Conservation (phyloP, 2,888 invertebrate genomes). For the Caenorhabditis zanzibari region DNA sequence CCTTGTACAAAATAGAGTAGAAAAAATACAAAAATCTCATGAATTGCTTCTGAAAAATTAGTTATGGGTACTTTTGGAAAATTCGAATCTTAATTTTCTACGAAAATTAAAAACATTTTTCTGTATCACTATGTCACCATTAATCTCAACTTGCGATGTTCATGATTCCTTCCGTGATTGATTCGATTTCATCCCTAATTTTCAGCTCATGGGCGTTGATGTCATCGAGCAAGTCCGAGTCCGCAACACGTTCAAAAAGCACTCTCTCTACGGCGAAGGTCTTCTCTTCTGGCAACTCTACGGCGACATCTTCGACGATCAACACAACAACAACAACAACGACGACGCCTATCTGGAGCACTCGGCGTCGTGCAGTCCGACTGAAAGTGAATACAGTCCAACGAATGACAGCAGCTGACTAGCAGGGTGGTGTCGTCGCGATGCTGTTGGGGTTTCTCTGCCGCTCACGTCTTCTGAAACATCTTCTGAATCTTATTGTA, state of each 20-base stretch:
- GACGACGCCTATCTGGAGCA: conserved; percentile 64
- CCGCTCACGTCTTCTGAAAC: conserved; percentile 3
- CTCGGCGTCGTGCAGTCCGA: conserved; percentile 73
- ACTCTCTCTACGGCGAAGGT: conserved; percentile 51
- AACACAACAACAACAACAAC: conserved; percentile 47
- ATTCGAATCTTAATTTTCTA: too few species aligned
- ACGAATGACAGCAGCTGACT: conserved; percentile 67
- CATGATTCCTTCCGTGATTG: too few species aligned
- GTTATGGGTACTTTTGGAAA: too few species aligned
- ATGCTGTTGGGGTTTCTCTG: conserved; percentile 4
- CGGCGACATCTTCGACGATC: conserved; percentile 79
- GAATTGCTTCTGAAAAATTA: too few species aligned
- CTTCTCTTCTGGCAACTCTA: conserved; percentile 77
- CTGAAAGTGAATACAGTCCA: conserved; percentile 53
- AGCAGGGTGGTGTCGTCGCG: conserved; percentile 58
- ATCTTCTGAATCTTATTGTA: background rate
- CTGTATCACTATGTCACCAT: too few species aligned
- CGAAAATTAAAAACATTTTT: too few species aligned
- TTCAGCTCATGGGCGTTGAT: conserved; percentile 76
- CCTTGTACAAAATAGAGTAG: too few species aligned
- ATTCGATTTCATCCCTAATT: background rate
- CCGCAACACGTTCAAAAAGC: conserved; percentile 70
- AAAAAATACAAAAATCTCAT: too few species aligned
- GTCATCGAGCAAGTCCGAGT: conserved; percentile 79
- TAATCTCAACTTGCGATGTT: too few species aligned